Percentiles rank a stretch among this genome's conserved stretches.
Evolutionary conservation across 1,140 invertebrate species (phyloP).

Genomic region (Hermatobates lingyangjiaoensis): DNA sequence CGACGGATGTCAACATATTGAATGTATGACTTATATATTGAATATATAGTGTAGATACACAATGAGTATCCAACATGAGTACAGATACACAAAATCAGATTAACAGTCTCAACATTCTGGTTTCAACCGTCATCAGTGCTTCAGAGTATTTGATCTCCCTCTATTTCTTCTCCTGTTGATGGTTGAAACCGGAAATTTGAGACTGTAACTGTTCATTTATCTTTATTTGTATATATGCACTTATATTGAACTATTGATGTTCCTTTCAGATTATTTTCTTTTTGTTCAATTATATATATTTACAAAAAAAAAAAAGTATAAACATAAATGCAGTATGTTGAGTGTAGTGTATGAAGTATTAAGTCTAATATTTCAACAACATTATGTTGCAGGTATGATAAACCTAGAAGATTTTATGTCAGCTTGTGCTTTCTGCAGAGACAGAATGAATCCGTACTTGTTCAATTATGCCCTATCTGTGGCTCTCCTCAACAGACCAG

Average conservation of each 20-base stretch:
- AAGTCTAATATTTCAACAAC: neutral
- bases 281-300: neutral
- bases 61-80: too few species aligned
- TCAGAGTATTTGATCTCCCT: too few species aligned
- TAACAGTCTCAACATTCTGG: too few species aligned
- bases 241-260: neutral
- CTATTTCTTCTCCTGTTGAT: too few species aligned
- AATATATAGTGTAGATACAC: too few species aligned
- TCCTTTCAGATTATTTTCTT: neutral
- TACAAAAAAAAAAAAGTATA: neutral
- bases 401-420: slow-evolving; percentile 20
- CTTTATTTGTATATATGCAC: neutral
- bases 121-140: too few species aligned
- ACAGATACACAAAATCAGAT: too few species aligned
- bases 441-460: slow-evolving; percentile 23
- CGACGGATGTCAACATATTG: too few species aligned
- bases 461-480: slow-evolving; percentile 26
- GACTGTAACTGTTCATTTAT: neutral
- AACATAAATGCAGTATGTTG: neutral
- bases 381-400: slow-evolving; percentile 2
- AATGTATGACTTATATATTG: too few species aligned
- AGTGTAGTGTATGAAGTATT: neutral
- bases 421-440: slow-evolving; percentile 20
- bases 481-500: slow-evolving; percentile 21
- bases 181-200: too few species aligned